These are phyloP conservation scores for Coreoperca whiteheadi DNA, from an alignment of 2,113 vertebrate species.

Conservation along the genomic window DNA sequence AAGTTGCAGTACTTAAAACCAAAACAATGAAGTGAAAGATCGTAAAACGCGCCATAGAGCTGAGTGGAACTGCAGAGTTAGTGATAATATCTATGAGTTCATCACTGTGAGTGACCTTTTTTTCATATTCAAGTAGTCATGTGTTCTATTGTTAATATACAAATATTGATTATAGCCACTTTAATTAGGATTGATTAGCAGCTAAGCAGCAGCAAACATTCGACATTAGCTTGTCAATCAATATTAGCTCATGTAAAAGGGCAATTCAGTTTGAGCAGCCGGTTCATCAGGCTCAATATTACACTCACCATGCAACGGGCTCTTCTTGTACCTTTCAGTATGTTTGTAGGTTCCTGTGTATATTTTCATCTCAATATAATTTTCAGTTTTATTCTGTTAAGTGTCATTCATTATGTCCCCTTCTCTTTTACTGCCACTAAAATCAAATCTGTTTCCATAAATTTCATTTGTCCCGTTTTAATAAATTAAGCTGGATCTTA, in stretches of 20 bases:
- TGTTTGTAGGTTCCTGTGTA: neutral
- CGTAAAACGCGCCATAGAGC: neutral
- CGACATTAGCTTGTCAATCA: neutral
- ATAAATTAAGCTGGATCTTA: conserved; percentile 4
- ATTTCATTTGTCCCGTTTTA: neutral
- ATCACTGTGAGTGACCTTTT: neutral
- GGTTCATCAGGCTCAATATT: neutral
- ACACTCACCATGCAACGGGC: neutral
- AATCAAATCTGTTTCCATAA: neutral
- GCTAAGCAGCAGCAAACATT: neutral
- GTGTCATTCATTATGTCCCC: neutral
- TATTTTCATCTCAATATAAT: conserved; percentile 10
- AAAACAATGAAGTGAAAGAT: neutral
- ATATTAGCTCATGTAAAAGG: neutral
- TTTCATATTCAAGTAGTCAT: neutral
- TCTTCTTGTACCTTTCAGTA: no score
- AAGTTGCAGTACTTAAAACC: neutral
- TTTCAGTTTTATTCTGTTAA: conserved; percentile 21
- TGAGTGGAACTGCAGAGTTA: neutral
- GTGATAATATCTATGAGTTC: neutral
- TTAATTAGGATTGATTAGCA: neutral
- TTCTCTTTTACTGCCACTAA: neutral
- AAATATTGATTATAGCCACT: neutral
- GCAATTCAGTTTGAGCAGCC: neutral
- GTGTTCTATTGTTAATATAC: neutral